Evolutionary conservation across 1,140 invertebrate genomes (phyloP), one percentile per base, ranked within the genome.

Genomic region (Pogonus chalceus): DNA sequence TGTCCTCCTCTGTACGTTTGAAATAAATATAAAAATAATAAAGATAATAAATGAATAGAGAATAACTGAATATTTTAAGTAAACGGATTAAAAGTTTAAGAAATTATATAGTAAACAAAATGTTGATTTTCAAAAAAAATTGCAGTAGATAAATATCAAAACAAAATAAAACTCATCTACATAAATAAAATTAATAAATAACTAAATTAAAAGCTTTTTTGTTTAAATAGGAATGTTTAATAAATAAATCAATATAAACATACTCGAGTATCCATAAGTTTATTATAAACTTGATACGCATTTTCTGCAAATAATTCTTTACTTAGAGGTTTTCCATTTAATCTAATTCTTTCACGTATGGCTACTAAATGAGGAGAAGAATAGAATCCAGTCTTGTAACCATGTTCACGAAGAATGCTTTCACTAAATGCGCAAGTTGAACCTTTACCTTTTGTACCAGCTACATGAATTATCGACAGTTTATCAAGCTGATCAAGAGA

Each of bases 391-490:
- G 96, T 99, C 62, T 79, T 85, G 61, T 81, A 88, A 1, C 92
- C 93, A 66, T 91, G 82, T 1, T 82, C 66, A 0, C 90, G 78
- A 12, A 99, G 74, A 59, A 99, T 92, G 0, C 85, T 83, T 67
- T 99, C 97, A 48, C 82, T 81, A 67, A 92, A 88, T 0, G 95
- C 93, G 71, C 94, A 96, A 0, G 95, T 98, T 14, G 93, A 96
- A 18, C 88, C 88, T 78, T 90, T 91, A 26, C 96, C 96, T 78
- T 99, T 99, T 0, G 95, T 98, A 3, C 97, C 97, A 60, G 90
- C 78, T 1, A 98, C 82, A 76, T 98, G 95, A 60, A 99, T 95
- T 4, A 95, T 76, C 50, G 88, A 85, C 10, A 98, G 65, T 18
- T 71, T 65, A 57, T 90, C 79, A 23, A 92, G 65, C 48, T 79